A percentile compares a stretch with the other conserved stretches of the same genome.
Conservation (phyloP, 2,888 invertebrate species). For the Papilio protenor region DNA sequence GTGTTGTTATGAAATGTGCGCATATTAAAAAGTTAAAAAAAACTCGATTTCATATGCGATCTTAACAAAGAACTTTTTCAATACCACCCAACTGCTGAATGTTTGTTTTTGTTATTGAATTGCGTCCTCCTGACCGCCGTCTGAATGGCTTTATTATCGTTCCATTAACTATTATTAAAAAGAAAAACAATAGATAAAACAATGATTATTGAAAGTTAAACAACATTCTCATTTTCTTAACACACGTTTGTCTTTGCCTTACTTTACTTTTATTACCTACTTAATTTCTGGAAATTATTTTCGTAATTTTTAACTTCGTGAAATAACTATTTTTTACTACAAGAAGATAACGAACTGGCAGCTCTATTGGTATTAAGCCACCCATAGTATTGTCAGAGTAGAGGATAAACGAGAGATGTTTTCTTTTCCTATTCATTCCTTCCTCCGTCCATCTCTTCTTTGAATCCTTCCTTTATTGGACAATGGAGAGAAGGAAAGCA, state of each 20-base stretch:
- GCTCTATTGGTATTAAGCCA: background rate
- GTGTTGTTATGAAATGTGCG: too few relatives aligned
- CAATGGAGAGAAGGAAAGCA: too few relatives aligned
- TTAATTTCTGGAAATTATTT: slow-evolving; percentile 9
- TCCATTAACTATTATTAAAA: slow-evolving; percentile 42
- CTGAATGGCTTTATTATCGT: slow-evolving; percentile 43
- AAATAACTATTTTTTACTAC: too few relatives aligned
- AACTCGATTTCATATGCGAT: background rate
- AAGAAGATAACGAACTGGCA: too few relatives aligned
- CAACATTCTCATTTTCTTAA: slow-evolving; percentile 40
- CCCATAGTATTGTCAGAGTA: too few relatives aligned
- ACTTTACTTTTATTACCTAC: background rate
- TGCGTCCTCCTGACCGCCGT: slow-evolving; percentile 27
- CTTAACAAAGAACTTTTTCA: slow-evolving; percentile 30
- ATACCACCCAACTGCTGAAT: slow-evolving; percentile 19
- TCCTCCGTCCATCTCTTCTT: too few relatives aligned
- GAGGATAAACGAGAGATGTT: too few relatives aligned
- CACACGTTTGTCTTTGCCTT: slow-evolving; percentile 7
- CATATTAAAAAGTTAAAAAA: background rate
- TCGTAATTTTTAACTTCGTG: background rate
- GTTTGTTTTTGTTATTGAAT: slow-evolving; percentile 44
- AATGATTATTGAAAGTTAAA: slow-evolving; percentile 43
- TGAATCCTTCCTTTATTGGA: too few relatives aligned
- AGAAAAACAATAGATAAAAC: slow-evolving; percentile 44
- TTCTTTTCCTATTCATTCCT: too few relatives aligned